A percentile compares a stretch with the other conserved stretches of the same genome.
phyloP scores from a whole-genome alignment of 1,140 invertebrate species.

The Lucilia cuprina region DNA sequence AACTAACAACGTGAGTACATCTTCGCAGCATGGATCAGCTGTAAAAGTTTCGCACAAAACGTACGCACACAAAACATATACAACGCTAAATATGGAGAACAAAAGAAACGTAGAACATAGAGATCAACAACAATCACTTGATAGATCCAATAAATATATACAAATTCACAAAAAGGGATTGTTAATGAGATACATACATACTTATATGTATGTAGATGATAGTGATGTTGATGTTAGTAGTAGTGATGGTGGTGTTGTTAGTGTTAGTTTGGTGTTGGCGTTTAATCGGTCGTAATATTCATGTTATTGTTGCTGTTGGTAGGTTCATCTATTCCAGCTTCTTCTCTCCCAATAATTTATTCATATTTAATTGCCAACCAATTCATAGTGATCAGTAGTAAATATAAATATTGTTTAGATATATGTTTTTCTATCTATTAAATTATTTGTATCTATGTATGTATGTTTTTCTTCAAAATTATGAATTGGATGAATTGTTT shows the following conservation, averaged over 20 bases:
- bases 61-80: neutral
- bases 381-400: neutral
- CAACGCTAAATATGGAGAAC: neutral
- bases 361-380: neutral
- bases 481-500: too few species aligned
- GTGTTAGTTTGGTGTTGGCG: neutral
- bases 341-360: neutral
- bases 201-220: too few species aligned
- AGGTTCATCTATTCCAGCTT: too few species aligned
- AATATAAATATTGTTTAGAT: too few species aligned
- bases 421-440: too few species aligned
- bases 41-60: slow-evolving; percentile 1
- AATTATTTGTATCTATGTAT: too few species aligned
- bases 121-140: too few species aligned
- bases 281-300: too few species aligned
- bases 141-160: neutral
- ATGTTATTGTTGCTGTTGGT: too few species aligned
- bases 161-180: neutral
- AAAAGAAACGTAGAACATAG: neutral
- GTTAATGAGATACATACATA: neutral
- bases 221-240: too few species aligned
- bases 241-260: too few species aligned
- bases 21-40: neutral
- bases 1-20: neutral
- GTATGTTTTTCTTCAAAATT: too few species aligned